Evolutionary conservation across 35 echinoderm and acorn worm species (phyloP), one percentile per base, ranked within the genome.

Genomic region (Diadema setosum): DNA sequence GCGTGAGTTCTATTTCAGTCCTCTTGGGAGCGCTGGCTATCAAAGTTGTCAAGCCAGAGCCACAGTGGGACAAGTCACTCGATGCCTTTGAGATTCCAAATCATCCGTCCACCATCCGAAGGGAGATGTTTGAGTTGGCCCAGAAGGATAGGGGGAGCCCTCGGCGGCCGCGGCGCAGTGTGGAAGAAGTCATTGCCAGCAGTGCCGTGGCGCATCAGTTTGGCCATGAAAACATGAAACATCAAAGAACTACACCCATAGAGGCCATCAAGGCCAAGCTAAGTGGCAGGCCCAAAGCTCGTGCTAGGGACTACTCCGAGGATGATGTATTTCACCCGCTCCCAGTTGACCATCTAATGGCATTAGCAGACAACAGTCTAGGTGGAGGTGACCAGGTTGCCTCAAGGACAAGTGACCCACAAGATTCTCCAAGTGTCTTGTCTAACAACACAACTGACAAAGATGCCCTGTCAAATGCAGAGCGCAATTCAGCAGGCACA

Each of bases 31-130:
- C 49, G 15, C 15, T 91, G 16, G 64, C 90, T 36, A 64, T 98
- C 18, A 85, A 85, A 35, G 84, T 91, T 0, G 88, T 91, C 23
- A 82, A 93, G 69, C 88, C 94, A 0, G 35, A 76, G 12, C 95
- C 95, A 0, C 85, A 94, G 42, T 94, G 93, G 83, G 95, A 94
- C 82, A 91, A 87, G 46, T 97, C 95, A 1, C 70, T 94, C 11
- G 88, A 94, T 70, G 88, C 95, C 0, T 97, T 98, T 50, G 59
- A 98, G 84, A 94, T 98, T 64, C 91, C 95, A 1, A 94, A 98
- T 60, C 95, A 98, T 80, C 31, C 75, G 20, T 91, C 91, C 14
- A 94, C 95, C 25, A 7, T 61, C 16, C 56, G 89, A 39, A 84
- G 70, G 7, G 80, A 91, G 37, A 33, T 83, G 17, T 81, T 98